Evolutionary conservation across 2,797 vertebrate genomes (phyloP), one percentile per base, ranked within the genome.

Genomic region (Lerista edwardsae): DNA sequence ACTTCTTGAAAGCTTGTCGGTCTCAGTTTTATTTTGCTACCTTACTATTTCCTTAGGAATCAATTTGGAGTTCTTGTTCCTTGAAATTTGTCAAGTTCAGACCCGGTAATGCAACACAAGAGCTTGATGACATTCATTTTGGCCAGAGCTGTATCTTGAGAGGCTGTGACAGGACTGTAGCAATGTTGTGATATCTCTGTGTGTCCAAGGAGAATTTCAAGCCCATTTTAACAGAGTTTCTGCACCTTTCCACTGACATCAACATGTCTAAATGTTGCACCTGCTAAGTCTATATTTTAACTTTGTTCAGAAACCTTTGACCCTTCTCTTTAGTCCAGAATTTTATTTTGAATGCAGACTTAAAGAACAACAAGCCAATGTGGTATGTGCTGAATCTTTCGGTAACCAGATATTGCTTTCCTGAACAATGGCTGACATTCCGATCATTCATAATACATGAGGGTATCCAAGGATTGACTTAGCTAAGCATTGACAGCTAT

Each of bases 361-460:
- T 81, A 64, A 71, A 61, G 17, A 71, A 77, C 44, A 75, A 41
- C 55, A 71, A 77, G 51, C 41, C 55, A 71, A 21, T 19, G 27
- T 41, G 79, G 84, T 86, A 82, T 86, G 79, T 64, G 27, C 65
- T 81, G 79, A 77, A 86, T 72, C 84, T 86, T 82, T 82, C 73
- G 55, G 84, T 86, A 86, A 82, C 79, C 65, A 82, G 84, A 82
- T 86, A 82, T 64, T 82, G 65, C 79, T 82, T 82, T 62, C 57
- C 31, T 77, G 84, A 86, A 77, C 84, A 86, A 86, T 86, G 84
- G 55, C 41, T 86, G 62, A 68, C 84, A 86, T 86, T 86, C 84
- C 84, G 76, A 31, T 51, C 79, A 77, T 86, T 86, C 84, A 86
- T 86, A 86, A 86, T 86, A 82, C 74, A 82, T 82, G 79, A 86